A percentile compares a stretch with the other conserved stretches of the same genome.
These are phyloP conservation scores for Drosophila neocordata DNA, from an alignment of 1,140 invertebrate genomes.

Conservation along the genomic window DNA sequence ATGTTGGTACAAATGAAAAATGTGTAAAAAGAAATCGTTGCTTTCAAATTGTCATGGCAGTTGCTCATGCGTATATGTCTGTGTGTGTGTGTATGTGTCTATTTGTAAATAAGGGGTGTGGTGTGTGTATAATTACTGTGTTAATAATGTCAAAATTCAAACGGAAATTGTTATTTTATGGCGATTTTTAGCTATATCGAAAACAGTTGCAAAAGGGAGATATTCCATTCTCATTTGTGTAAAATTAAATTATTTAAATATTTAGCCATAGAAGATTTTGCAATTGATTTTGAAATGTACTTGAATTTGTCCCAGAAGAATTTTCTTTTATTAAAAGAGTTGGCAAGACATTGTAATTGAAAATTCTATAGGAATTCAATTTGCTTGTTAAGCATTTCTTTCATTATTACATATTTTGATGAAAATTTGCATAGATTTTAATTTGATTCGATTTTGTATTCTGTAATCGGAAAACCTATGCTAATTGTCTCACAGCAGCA, in stretches of 20 bases:
- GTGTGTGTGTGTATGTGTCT: slow-evolving; percentile 14
- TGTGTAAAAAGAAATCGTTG: background rate
- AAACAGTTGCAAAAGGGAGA: no score
- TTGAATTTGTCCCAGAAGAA: no score
- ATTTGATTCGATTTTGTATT: background rate
- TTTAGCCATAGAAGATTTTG: no score
- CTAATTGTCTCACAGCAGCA: slow-evolving; percentile 8
- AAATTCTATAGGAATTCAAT: background rate
- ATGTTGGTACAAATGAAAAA: background rate
- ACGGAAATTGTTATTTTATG: slow-evolving; percentile 32
- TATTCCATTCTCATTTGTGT: no score
- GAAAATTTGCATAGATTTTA: slow-evolving; percentile 3
- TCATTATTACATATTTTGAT: background rate
- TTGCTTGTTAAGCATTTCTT: background rate
- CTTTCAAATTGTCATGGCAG: slow-evolving; percentile 8
- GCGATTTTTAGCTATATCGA: no score
- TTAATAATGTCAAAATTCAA: slow-evolving; percentile 40
- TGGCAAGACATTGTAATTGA: background rate
- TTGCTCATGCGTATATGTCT: slow-evolving; percentile 15
- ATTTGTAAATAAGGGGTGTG: background rate
- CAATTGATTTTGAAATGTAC: no score
- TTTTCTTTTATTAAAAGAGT: no score
- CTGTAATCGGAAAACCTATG: background rate
- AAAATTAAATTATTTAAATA: no score
- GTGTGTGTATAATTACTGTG: slow-evolving; percentile 1